Conservation (phyloP, 2,113 vertebrate genomes). For the Dicerorhinus sumatrensis region DNA sequence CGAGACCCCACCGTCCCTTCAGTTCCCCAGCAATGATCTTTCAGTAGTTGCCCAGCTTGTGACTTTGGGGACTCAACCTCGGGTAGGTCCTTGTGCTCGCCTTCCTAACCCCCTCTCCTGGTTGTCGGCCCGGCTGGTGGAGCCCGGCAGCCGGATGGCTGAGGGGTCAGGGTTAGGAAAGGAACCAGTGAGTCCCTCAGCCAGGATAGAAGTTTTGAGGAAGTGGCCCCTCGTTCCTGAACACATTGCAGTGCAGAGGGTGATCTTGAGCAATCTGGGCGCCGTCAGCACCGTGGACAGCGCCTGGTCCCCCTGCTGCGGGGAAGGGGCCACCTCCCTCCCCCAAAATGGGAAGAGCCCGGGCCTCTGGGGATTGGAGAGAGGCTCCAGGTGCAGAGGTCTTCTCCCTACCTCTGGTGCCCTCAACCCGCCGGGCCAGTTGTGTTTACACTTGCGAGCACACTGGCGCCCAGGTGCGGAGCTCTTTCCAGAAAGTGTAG, state of each 20-base stretch:
- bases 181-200: not conserved
- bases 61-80: not conserved
- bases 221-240: not conserved
- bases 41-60: fast-evolving
- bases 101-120: not conserved
- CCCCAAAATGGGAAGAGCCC: not conserved
- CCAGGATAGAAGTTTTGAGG: not conserved
- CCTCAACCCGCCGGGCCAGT: too few species aligned
- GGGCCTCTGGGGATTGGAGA: not conserved
- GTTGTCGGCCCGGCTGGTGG: not conserved
- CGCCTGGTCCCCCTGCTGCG: fast-evolving
- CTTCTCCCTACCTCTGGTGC: too few species aligned
- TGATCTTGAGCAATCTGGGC: too few species aligned
- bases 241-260: fast-evolving
- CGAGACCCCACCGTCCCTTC: not conserved
- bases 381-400: not conserved
- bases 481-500: not conserved
- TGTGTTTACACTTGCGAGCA: not conserved
- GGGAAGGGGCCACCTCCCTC: fast-evolving
- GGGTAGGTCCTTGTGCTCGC: not conserved
- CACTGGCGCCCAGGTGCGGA: not conserved
- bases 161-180: not conserved
- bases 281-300: too few species aligned
- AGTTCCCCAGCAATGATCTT: too few species aligned
- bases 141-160: fast-evolving